Evolutionary conservation across 2,797 vertebrate species (phyloP).

Genomic region (Cryptoprocta ferox): DNA sequence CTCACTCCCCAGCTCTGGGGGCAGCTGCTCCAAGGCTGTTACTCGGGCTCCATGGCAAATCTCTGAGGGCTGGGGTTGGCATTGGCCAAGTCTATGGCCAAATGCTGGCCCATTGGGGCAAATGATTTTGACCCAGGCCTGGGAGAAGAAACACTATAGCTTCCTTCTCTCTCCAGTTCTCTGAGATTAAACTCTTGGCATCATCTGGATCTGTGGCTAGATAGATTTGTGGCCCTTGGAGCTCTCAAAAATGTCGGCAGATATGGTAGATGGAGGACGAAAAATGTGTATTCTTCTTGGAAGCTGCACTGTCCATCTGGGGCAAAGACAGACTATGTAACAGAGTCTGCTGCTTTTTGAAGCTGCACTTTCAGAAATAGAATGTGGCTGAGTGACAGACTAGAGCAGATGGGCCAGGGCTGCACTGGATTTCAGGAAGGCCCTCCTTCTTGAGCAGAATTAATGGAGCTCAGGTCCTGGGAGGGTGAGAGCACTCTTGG

Average conservation of each 20-base stretch:
- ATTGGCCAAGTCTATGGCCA: neutral
- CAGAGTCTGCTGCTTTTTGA: slow-evolving; percentile 53
- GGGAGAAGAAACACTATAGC: neutral
- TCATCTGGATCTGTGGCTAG: neutral
- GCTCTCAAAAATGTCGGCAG: slow-evolving; percentile 27
- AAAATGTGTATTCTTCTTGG: neutral
- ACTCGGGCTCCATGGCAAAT: neutral
- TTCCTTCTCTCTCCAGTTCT: neutral
- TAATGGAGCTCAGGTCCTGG: slow-evolving; percentile 31
- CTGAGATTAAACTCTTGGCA: neutral
- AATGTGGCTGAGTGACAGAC: slow-evolving; percentile 62
- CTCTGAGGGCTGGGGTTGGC: neutral
- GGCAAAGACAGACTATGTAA: neutral
- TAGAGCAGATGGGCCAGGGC: slow-evolving; percentile 62
- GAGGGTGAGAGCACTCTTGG: slow-evolving; percentile 58
- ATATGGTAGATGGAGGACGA: neutral
- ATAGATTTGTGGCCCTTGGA: neutral
- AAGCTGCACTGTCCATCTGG: slow-evolving; percentile 20
- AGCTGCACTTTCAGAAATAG: slow-evolving; percentile 54
- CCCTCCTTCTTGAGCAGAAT: slow-evolving; percentile 42
- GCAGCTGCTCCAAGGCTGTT: slow-evolving; percentile 14
- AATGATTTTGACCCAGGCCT: neutral
- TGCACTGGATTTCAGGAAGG: slow-evolving; percentile 42
- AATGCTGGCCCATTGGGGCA: neutral
- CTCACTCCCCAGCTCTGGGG: neutral